Conservation (phyloP, 1,140 invertebrate genomes). For the Hermetia illucens region DNA sequence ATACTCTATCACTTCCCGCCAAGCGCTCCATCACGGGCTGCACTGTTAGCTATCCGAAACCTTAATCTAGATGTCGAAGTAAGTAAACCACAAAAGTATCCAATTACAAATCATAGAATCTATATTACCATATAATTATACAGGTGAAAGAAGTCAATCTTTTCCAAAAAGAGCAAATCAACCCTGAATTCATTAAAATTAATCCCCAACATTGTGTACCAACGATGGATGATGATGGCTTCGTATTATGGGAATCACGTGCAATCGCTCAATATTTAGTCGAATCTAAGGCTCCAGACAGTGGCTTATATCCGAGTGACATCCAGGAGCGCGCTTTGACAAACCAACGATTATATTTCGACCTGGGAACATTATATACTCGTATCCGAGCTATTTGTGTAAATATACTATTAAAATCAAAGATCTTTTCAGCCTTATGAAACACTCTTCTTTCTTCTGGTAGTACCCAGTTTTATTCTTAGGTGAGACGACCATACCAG, state of each 20-base stretch:
- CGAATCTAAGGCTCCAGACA: slow-evolving; percentile 43
- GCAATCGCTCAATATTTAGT: slow-evolving; percentile 46
- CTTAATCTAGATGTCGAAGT: slow-evolving; percentile 45
- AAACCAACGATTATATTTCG: slow-evolving; percentile 47
- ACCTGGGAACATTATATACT: slow-evolving; percentile 40
- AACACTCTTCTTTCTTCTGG: slow-evolving; percentile 11
- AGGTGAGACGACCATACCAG: slow-evolving; percentile 36
- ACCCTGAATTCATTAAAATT: slow-evolving; percentile 45
- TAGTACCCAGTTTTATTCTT: slow-evolving; percentile 45
- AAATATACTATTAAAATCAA: slow-evolving; percentile 16
- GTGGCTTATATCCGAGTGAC: slow-evolving; percentile 44
- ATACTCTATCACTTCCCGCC: slow-evolving; percentile 51
- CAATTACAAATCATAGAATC: slow-evolving; percentile 25
- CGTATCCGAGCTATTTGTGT: slow-evolving; percentile 41
- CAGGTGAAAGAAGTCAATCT: slow-evolving; percentile 38
- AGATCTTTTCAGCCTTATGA: background rate
- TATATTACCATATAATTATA: no score
- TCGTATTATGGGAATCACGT: slow-evolving; percentile 41
- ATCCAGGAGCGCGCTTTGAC: slow-evolving; percentile 39
- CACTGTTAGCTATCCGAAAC: slow-evolving; percentile 42
- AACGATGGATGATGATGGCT: slow-evolving; percentile 46
- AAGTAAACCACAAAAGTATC: no score
- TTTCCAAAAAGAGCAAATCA: slow-evolving; percentile 45
- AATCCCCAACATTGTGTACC: slow-evolving; percentile 53
- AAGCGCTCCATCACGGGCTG: slow-evolving; percentile 48